Percentiles rank a stretch among this genome's conserved stretches.
Evolutionary conservation across 2,113 vertebrate genomes (phyloP).

Genomic region (Oncorhynchus masou): DNA sequence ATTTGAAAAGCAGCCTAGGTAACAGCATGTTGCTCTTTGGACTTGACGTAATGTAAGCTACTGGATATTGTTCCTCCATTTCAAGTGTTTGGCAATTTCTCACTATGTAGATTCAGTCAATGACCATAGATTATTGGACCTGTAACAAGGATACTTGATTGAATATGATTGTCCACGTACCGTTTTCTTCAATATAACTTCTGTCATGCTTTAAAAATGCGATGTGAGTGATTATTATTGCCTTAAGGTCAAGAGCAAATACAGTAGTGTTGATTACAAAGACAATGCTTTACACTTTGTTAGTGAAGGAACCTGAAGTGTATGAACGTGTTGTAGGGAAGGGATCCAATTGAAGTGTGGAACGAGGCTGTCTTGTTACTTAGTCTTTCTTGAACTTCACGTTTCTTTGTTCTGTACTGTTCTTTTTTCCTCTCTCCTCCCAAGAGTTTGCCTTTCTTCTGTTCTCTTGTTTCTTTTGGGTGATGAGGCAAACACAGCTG

Average conservation of each 20-base stretch:
- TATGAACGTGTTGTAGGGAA: slow-evolving; percentile 5
- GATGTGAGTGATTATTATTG: background rate
- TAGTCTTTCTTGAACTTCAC: slow-evolving; percentile 4
- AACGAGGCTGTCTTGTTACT: slow-evolving; percentile 2
- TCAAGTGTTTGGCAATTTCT: background rate
- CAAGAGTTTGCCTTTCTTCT: slow-evolving; percentile 75
- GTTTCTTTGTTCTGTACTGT: background rate
- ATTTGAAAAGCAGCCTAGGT: no score
- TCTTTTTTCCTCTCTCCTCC: slow-evolving; percentile 34
- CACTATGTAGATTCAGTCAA: background rate
- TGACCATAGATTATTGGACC: slow-evolving; percentile 22
- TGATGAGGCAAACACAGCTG: slow-evolving; percentile 71
- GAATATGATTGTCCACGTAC: background rate
- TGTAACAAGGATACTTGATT: slow-evolving; percentile 12
- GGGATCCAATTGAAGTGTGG: slow-evolving; percentile 6
- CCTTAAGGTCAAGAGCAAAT: slow-evolving; percentile 19
- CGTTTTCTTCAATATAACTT: background rate
- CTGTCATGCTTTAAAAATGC: slow-evolving; percentile 2
- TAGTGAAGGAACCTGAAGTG: background rate
- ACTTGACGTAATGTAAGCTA: no score
- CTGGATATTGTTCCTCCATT: background rate
- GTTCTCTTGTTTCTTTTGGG: slow-evolving; percentile 74
- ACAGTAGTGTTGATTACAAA: no score
- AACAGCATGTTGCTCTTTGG: no score
- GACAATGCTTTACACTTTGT: background rate